A percentile compares a stretch with the other conserved stretches of the same genome.
phyloP scores from a whole-genome alignment of 2,797 vertebrate genomes.

The Thunnus albacares region DNA sequence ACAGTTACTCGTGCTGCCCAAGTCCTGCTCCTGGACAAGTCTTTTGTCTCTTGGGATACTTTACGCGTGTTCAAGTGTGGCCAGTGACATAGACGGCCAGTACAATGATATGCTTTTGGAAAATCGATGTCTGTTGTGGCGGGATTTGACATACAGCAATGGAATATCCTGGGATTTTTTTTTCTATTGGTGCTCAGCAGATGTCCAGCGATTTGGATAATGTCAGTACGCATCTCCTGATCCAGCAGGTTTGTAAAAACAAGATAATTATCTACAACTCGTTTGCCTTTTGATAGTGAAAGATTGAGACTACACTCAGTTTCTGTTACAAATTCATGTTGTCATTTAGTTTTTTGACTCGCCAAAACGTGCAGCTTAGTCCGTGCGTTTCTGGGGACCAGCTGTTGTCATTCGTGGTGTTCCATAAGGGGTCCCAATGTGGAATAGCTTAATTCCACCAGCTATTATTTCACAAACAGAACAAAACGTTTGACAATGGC shows the following conservation, averaged over 20 bases:
- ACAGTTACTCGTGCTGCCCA: neutral
- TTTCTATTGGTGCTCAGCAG: slow-evolving; percentile 43
- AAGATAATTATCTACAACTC: neutral
- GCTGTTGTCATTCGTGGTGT: neutral
- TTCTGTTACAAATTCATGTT: neutral
- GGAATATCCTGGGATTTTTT: slow-evolving; percentile 55
- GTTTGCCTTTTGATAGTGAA: neutral
- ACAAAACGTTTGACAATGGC: neutral
- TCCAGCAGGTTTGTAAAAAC: slow-evolving; percentile 68
- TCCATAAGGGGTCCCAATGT: neutral
- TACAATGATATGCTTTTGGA: neutral
- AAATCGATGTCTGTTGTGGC: slow-evolving; percentile 2
- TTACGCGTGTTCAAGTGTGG: slow-evolving; percentile 42
- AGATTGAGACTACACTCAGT: no score
- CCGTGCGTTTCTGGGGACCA: neutral
- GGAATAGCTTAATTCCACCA: neutral
- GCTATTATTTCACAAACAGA: neutral
- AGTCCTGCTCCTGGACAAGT: slow-evolving; percentile 50
- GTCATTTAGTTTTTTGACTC: neutral
- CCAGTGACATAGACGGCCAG: slow-evolving; percentile 20
- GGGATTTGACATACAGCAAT: slow-evolving; percentile 31
- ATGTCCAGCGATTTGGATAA: slow-evolving; percentile 54
- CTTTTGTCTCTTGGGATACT: slow-evolving; percentile 48
- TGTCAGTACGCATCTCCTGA: slow-evolving; percentile 32
- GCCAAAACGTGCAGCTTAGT: neutral